Base-by-base conservation (phyloP, 2,797 vertebrate species). In the Melanotaenia boesemani region DNA sequence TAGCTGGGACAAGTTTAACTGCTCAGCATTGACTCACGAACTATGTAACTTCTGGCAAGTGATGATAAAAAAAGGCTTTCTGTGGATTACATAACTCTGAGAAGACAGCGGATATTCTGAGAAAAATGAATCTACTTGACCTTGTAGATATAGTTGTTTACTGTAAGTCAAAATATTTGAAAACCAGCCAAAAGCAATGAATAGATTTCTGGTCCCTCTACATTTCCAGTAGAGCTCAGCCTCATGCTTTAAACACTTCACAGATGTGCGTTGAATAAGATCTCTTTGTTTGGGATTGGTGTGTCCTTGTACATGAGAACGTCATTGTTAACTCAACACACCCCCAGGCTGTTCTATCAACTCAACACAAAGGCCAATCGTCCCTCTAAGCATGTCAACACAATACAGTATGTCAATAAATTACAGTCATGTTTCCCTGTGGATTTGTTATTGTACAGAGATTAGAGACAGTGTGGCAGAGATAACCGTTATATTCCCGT, bases 361-460 rank as follows among this genome's bases (percentile, higher is more conserved):
- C 13, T 6, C 9, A 0, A 32, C 83, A 80, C 82, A 88, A 85
- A 84, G 56, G 73, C 70, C 68, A 86, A 65, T 50, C 55, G 0
- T 70, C 70, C 52, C 71, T 57, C 37, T 30, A 77, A 74, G 75
- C 79, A 77, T 81, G 78, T 79, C 80, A 70, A 80, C 83, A 83
- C 24, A 22, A 55, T 2, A 15, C n/a, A 2, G 36, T 28, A 32
- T 28, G 55, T 74, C 46, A 77, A 32, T 78, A 79, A 65, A 46
- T n/a, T 66, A 18, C 77, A 76, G 57, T 15, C 9, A 0, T 28
- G 59, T 75, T 84, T 84, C 80, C 44, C 75, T 48, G 34, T 6
- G 55, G 48, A 50, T 44, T 62, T 36, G 20, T 39, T 59, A 63
- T 69, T 73, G 20, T 44, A 34, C 30, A 1, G 28, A 57, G 84